Conservation (phyloP, 37 sponge, comb jelly and placozoan genomes). For the Beroe forskalii region DNA sequence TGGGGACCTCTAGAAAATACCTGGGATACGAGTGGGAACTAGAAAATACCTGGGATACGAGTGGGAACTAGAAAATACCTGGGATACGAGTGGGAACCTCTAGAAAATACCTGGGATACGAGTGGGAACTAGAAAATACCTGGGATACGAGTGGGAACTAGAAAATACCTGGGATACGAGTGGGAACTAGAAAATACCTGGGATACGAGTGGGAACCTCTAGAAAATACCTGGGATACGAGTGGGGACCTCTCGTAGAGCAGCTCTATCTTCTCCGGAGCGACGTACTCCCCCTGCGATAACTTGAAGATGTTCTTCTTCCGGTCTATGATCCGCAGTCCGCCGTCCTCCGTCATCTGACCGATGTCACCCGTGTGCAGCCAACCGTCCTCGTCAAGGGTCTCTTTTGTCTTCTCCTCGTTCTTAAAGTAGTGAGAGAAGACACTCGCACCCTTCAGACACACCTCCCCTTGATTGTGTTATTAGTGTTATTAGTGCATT, state of each 20-base stretch:
- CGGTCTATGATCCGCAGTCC: constrained; percentile 90
- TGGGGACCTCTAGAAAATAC: too few relatives aligned
- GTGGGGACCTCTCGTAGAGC: constrained; percentile 70
- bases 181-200: too few relatives aligned
- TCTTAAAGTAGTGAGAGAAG: constrained; percentile 84
- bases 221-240: constrained; percentile 84
- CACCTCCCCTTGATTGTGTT: constrained; percentile 52
- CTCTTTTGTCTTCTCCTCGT: constrained; percentile 83
- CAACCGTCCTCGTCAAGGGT: constrained; percentile 88
- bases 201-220: too few relatives aligned
- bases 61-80: too few relatives aligned
- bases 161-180: too few relatives aligned
- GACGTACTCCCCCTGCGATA: constrained; percentile 92
- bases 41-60: too few relatives aligned
- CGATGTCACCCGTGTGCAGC: constrained; percentile 96
- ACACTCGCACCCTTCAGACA: constrained; percentile 85
- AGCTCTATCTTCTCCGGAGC: constrained; percentile 98
- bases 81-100: too few relatives aligned
- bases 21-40: too few relatives aligned
- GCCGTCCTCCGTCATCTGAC: constrained; percentile 84
- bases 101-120: too few relatives aligned
- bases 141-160: too few relatives aligned
- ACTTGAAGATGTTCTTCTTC: constrained; percentile 95
- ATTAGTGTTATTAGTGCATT: too few relatives aligned
- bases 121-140: too few relatives aligned